phyloP scores from a whole-genome alignment of 2,888 invertebrate genomes.

The Chorisops tibialis region DNA sequence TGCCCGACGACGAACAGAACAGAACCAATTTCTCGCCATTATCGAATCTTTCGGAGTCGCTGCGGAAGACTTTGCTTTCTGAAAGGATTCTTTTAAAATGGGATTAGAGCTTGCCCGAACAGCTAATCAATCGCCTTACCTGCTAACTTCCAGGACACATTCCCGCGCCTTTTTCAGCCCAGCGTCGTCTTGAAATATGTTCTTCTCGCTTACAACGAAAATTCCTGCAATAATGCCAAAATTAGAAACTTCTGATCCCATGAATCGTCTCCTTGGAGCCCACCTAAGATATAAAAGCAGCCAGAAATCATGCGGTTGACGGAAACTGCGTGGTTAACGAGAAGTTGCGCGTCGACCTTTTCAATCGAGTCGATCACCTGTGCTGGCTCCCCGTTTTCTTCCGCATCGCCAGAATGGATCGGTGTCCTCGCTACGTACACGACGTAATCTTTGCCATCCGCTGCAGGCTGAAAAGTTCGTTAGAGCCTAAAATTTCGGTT shows the following conservation, averaged over 20 bases:
- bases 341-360: slow-evolving; percentile 60
- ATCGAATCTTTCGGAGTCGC: slow-evolving; percentile 51
- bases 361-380: slow-evolving; percentile 53
- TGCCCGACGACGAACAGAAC: slow-evolving; percentile 56
- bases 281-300: slow-evolving; percentile 79
- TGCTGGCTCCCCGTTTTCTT: slow-evolving; percentile 34
- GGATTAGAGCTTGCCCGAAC: not conserved
- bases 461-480: slow-evolving; percentile 47
- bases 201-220: slow-evolving; percentile 68
- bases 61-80: slow-evolving; percentile 60
- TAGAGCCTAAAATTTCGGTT: not conserved
- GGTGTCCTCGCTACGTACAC: slow-evolving; percentile 78
- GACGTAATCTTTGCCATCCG: slow-evolving; percentile 67
- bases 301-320: slow-evolving; percentile 88
- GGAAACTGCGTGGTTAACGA: slow-evolving; percentile 80
- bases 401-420: slow-evolving; percentile 52
- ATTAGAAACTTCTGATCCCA: not conserved
- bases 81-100: slow-evolving; percentile 44
- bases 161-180: slow-evolving; percentile 43
- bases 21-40: slow-evolving; percentile 63
- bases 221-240: slow-evolving; percentile 58
- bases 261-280: slow-evolving; percentile 2
- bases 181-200: slow-evolving; percentile 55
- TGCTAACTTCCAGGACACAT: slow-evolving; percentile 18
- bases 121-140: not conserved